phyloP scores from a whole-genome alignment of 2,797 vertebrate species.

The Crax fasciolata region DNA sequence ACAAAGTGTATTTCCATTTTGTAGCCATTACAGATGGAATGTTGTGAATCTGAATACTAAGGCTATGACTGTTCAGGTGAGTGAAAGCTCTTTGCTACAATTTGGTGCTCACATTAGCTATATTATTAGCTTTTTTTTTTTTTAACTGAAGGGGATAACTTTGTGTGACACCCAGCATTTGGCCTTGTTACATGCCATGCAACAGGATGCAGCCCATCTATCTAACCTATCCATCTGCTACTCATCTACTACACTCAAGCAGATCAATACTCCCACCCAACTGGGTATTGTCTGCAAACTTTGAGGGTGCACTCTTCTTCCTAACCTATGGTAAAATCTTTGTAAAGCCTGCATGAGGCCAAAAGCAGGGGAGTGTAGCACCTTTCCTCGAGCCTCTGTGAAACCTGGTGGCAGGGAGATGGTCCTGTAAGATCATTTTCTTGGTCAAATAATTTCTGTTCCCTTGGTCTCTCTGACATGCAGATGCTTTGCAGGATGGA shows the following conservation, averaged over 20 bases:
- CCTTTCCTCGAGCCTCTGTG: background rate
- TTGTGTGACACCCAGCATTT: background rate
- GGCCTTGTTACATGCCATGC: no score
- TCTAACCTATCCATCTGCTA: no score
- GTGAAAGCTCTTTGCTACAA: background rate
- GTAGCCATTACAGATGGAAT: background rate
- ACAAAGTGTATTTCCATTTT: background rate
- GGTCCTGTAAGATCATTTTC: fast-evolving
- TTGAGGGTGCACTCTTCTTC: background rate
- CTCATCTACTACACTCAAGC: no score
- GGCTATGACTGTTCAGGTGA: background rate
- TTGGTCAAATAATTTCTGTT: background rate
- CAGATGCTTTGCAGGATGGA: background rate
- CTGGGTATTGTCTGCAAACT: no score
- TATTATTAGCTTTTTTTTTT: background rate
- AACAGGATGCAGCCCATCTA: no score
- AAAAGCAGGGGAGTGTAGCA: background rate
- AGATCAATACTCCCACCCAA: no score
- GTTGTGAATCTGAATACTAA: background rate
- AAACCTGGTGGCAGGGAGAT: background rate
- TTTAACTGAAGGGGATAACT: background rate
- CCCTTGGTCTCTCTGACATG: background rate
- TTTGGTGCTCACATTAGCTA: background rate
- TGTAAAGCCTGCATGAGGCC: background rate
- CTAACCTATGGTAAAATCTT: background rate